Evolutionary conservation across 2,888 invertebrate genomes (phyloP), one percentile per base, ranked within the genome.

Genomic region (Apotomis turbidana): DNA sequence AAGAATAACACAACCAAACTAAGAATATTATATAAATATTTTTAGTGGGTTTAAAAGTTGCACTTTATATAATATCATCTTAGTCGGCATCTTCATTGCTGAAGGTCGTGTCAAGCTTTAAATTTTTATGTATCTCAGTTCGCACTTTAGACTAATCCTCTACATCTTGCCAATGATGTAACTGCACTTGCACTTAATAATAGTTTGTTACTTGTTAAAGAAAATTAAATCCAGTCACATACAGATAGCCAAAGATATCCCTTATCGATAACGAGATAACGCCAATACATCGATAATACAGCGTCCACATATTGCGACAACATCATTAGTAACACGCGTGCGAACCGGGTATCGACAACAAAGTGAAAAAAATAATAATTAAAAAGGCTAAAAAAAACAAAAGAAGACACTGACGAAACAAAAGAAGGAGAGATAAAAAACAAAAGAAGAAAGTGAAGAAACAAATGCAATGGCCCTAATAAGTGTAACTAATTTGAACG

Each of bases 261-360:
- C 83, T 74, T 15, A 58, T 72, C 73, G 78, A 79, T 79, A 79
- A 76, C 74, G 49, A 52, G 77, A 77, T 78, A 77, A 74, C 69
- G 82, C 79, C 78, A 81, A 83, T 80, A 76, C 78, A 78, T 76
- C 77, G 85, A 86, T 88, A 87, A 81, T 80, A 77, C 83, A 85
- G 84, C 86, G 77, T 78, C 79, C 76, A 78, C 71, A 82, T 77
- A 82, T 78, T 82, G 76, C 77, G 83, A 83, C 82, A 87, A 86
- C 84, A 84, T 84, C 84, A 63, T 68, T 72, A 72, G 13, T 46
- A 46, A 13, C n/a, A 68, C 72, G 68, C 62, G 71, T 62, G 58
- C 62, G 10, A 4, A 59, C 51, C 51, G 41, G 59, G 49, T 49
- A 57, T 68, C 64, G 63, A 63, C 51, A 67, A 49, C n/a, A 36